phyloP scores from a whole-genome alignment of 2,888 invertebrate genomes.

The Prostheceraeus crozeri region DNA sequence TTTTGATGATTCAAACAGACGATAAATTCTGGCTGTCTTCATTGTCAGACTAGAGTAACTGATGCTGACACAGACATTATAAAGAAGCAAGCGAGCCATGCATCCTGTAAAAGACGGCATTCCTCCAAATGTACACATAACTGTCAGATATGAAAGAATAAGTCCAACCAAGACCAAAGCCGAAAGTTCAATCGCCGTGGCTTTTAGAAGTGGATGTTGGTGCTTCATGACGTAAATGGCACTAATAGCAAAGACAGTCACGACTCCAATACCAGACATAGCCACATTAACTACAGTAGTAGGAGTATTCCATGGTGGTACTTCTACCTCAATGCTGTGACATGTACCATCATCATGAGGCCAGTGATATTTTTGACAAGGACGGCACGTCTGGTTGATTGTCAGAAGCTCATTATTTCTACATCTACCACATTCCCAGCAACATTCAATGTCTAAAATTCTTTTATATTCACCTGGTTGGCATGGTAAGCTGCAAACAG shows the following conservation, averaged over 20 bases:
- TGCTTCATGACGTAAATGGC: conserved; percentile 6
- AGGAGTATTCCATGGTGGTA: no score
- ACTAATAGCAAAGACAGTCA: no score
- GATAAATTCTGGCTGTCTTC: conserved; percentile 24
- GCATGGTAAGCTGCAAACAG: no score
- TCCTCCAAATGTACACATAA: conserved; percentile 16
- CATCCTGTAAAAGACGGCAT: not conserved
- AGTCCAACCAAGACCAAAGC: conserved; percentile 8
- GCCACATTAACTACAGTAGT: not conserved
- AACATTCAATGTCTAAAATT: no score
- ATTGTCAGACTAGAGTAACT: conserved; percentile 25
- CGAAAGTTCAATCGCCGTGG: conserved; percentile 13
- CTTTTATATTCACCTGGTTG: no score
- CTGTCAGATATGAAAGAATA: not conserved
- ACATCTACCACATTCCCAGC: conserved; percentile 27
- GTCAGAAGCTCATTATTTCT: conserved; percentile 11
- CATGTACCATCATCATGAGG: conserved; percentile 1
- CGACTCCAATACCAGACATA: no score
- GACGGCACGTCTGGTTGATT: not conserved
- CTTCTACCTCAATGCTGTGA: no score
- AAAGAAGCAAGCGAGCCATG: conserved; percentile 9
- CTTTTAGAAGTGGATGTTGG: conserved; percentile 7
- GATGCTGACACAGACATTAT: not conserved
- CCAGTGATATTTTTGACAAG: conserved; percentile 7
- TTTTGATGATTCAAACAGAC: conserved; percentile 15